Evolutionary conservation across 2,888 invertebrate genomes (phyloP), one percentile per base, ranked within the genome.

Genomic region (Himalopsyche kuldschensis): DNA sequence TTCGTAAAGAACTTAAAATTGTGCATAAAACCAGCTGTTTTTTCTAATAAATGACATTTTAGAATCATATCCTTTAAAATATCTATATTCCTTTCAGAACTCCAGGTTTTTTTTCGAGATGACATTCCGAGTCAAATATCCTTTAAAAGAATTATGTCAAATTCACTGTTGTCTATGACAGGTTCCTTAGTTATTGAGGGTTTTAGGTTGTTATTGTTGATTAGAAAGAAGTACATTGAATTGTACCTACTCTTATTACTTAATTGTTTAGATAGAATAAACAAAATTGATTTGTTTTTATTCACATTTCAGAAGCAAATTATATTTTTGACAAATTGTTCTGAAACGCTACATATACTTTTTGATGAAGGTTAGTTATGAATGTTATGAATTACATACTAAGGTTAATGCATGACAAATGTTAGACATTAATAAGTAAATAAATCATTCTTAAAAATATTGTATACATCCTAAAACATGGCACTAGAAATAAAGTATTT

Each of bases 261-360:
- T 75, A 75, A 41, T 75, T 31, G 31, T 75, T 35, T 30, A 24
- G 15, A 81, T 75, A 30, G 35, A 77, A 27, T 69, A 79, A 84
- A 85, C 83, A 85, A 86, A 86, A 86, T 86, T 86, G 86, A 86
- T 86, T 86, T 85, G 86, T 85, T 85, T 86, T 85, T 79, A 75
- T 27, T 80, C 76, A 76, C 76, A 41, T 76, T 76, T 27, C 41
- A 76, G 41, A 76, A 76, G 8, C 30, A 76, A 27, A 69, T 27
- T 27, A 69, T 27, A 27, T 55, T 24, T 15, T 27, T 69, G 69
- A 69, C 8, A 27, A 69, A 27, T 69, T 69, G 20, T 69, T 69
- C 69, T 69, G 69, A 69, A 11, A 69, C 11, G 69, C 11, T 27
- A 30, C 27, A 69, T 27, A 69, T 27, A 69, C 30, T 55, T 27